phyloP scores from a whole-genome alignment of 2,888 invertebrate species.

The Graphium colonna region DNA sequence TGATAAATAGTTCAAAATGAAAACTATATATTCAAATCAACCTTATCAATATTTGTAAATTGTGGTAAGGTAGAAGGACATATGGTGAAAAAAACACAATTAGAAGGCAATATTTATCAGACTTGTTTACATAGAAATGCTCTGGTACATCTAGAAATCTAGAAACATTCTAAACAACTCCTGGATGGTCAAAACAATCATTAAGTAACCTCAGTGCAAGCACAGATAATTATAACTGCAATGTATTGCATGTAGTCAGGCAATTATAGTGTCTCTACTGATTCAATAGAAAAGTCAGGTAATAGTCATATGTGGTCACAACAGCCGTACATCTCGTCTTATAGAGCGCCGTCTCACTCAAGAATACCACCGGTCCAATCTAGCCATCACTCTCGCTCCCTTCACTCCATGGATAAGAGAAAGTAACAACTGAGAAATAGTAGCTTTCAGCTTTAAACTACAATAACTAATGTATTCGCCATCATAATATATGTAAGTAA shows the following conservation, averaged over 20 bases:
- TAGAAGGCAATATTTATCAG: too few relatives aligned
- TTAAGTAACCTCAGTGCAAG: conserved; percentile 4
- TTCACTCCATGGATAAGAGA: conserved; percentile 76
- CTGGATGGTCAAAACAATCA: background rate
- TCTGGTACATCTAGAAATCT: too few relatives aligned
- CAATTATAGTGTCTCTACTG: conserved; percentile 13
- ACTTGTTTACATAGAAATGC: too few relatives aligned
- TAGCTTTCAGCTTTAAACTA: conserved; percentile 60
- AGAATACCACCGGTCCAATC: conserved; percentile 34
- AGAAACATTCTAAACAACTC: too few relatives aligned
- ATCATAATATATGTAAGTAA: conserved; percentile 32
- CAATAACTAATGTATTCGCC: conserved; percentile 43
- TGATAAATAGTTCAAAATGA: too few relatives aligned
- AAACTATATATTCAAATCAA: too few relatives aligned
- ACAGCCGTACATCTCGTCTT: conserved; percentile 42
- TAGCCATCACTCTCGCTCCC: conserved; percentile 62
- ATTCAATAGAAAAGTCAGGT: conserved; percentile 23
- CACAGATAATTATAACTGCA: conserved; percentile 4
- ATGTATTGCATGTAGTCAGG: conserved; percentile 7
- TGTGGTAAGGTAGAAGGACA: too few relatives aligned
- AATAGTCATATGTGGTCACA: conserved; percentile 23
- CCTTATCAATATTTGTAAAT: too few relatives aligned
- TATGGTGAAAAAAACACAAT: too few relatives aligned
- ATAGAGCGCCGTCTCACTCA: conserved; percentile 60
- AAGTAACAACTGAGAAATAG: conserved; percentile 78